Evolutionary conservation across 2,888 invertebrate species (phyloP).

Genomic region (Lepidocyrtoides sp.): DNA sequence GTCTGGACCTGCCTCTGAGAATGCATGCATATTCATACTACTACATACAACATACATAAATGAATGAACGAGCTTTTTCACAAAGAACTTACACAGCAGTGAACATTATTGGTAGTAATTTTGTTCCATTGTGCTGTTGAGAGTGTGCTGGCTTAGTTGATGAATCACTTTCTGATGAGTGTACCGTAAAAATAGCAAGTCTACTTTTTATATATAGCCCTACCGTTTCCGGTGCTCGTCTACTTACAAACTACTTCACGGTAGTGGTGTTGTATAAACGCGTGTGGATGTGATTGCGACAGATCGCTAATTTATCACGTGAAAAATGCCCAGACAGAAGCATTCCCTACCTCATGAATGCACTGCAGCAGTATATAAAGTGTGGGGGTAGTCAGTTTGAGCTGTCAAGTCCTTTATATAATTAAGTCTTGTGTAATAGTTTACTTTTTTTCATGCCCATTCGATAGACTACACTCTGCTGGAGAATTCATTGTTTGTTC

Average conservation of each 20-base stretch:
- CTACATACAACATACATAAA: neutral
- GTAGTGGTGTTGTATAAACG: neutral
- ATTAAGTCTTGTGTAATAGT: neutral
- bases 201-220: neutral
- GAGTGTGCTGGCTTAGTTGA: slow-evolving; percentile 23
- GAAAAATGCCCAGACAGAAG: neutral
- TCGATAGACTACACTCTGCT: neutral
- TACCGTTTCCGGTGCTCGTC: slow-evolving; percentile 48
- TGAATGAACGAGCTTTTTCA: slow-evolving; percentile 52
- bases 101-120: slow-evolving; percentile 39
- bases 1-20: slow-evolving; percentile 39
- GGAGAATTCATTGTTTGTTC: neutral
- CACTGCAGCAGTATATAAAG: neutral
- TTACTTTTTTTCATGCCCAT: neutral
- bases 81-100: slow-evolving; percentile 8
- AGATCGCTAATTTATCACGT: slow-evolving; percentile 26
- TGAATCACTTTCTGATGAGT: slow-evolving; percentile 32
- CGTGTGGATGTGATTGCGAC: slow-evolving; percentile 19
- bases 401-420: neutral
- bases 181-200: neutral
- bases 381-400: neutral
- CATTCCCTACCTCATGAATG: neutral
- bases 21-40: neutral
- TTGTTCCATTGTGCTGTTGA: slow-evolving; percentile 43
- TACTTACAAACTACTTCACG: neutral